These are phyloP conservation scores for Psephotus haematonotus DNA, from an alignment of 2,113 vertebrate species.

Conservation along the genomic window DNA sequence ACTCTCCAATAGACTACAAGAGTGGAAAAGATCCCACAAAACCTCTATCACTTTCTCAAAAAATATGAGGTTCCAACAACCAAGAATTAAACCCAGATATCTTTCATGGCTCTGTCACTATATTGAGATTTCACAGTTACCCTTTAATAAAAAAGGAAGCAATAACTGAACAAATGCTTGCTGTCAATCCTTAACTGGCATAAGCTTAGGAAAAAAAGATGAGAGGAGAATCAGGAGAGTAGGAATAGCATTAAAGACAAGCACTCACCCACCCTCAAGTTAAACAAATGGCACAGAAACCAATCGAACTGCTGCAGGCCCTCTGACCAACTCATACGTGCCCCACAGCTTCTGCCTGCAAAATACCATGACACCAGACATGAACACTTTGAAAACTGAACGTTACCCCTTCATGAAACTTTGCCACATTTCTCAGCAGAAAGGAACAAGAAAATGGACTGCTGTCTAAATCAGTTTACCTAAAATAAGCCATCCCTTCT, in stretches of 20 bases:
- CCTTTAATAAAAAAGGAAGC: neutral
- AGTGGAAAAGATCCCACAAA: neutral
- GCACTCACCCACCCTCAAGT: neutral
- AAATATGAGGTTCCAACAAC: neutral
- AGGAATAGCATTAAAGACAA: neutral
- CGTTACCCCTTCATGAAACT: fast-evolving
- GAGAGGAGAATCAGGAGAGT: neutral
- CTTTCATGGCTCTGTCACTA: neutral
- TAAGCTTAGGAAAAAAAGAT: neutral
- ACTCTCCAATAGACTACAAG: neutral
- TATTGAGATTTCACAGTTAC: neutral
- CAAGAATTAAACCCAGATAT: neutral
- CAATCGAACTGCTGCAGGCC: neutral
- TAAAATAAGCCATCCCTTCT: constrained; percentile 50
- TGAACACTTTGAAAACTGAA: neutral
- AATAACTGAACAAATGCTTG: neutral
- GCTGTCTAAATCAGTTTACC: constrained; percentile 35
- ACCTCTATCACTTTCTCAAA: neutral
- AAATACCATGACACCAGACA: neutral
- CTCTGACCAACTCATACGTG: neutral
- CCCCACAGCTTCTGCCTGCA: neutral
- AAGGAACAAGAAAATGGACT: neutral
- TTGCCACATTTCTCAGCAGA: neutral
- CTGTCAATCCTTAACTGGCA: neutral
- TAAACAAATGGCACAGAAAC: neutral